Evolutionary conservation across 2,888 invertebrate species (phyloP), one percentile per base, ranked within the genome.

Genomic region (Spilosoma lubricipeda): DNA sequence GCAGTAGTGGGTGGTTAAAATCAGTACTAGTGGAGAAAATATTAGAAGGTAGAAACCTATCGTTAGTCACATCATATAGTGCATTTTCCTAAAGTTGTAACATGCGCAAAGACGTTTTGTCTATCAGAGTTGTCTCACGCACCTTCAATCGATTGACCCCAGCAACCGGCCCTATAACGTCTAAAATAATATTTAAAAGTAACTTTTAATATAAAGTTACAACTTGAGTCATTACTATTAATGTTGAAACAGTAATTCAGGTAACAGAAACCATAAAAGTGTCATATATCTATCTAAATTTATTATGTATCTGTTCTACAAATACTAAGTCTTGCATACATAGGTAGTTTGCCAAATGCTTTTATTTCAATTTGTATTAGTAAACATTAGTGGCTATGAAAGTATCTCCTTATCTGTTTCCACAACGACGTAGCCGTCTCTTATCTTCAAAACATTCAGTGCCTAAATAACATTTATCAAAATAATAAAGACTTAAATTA

Each of bases 361-460:
- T 33, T 23, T 23, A n/a, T 33, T 48, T 33, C 23, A 42, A 30
- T 33, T 30, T 15, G 42, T 70, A 70, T 63, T 78, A 52, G 72
- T 63, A 63, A 68, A 68, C 68, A 64, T n/a, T n/a, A 52, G 52
- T 42, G 33, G 27, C 36, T 5, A 27, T 20, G 33, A 66, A 66
- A 36, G 68, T 39, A 30, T 45, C 9, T 56, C 18, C 72, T 68
- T 72, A 72, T 72, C 72, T 42, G 33, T 42, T 59, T 39, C 69
- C 56, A 39, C 65, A 23, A 65, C 66, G 66, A 63, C 39, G 23
- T 48, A 69, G 64, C 48, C 27, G 68, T 42, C 30, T 56, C 56
- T 72, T 73, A 73, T 73, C 68, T 48, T 68, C 73, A 64, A 65
- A 69, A 69, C 73, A 66, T 69, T 73, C 27, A 30, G 18, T 45